Conservation (phyloP, 2,113 vertebrate species). For the Acinonyx jubatus region DNA sequence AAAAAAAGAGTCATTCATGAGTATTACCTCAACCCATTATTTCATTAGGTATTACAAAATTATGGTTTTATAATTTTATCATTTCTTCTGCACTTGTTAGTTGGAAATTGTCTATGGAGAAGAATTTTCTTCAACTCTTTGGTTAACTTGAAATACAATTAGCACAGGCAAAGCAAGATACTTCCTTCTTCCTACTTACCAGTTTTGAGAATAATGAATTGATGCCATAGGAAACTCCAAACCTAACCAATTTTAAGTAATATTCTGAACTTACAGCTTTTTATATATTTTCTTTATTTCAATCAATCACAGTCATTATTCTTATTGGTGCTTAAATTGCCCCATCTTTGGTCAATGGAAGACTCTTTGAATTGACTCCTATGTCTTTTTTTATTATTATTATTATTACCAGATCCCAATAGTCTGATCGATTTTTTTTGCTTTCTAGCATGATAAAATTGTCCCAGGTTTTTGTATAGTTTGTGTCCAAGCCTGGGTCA, state of each 20-base stretch:
- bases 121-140: slow-evolving; percentile 28
- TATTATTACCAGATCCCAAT: neutral
- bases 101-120: neutral
- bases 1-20: neutral
- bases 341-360: neutral
- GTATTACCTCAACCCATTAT: neutral
- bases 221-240: neutral
- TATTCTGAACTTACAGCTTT: neutral
- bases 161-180: neutral
- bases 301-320: neutral
- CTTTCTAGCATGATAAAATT: slow-evolving; percentile 2
- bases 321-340: neutral
- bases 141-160: slow-evolving; percentile 14
- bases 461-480: neutral
- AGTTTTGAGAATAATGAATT: slow-evolving; percentile 30
- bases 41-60: neutral
- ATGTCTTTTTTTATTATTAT: neutral
- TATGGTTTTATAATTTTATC: neutral
- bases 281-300: slow-evolving; percentile 6
- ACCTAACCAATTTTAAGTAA: slow-evolving; percentile 13
- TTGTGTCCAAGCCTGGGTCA: neutral
- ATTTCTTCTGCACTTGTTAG: neutral
- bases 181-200: neutral
- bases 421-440: neutral
- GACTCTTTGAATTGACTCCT: neutral